Percentiles rank a stretch among this genome's conserved stretches.
Conservation (phyloP, 1,140 invertebrate species). For the Chrysopa pallens region DNA sequence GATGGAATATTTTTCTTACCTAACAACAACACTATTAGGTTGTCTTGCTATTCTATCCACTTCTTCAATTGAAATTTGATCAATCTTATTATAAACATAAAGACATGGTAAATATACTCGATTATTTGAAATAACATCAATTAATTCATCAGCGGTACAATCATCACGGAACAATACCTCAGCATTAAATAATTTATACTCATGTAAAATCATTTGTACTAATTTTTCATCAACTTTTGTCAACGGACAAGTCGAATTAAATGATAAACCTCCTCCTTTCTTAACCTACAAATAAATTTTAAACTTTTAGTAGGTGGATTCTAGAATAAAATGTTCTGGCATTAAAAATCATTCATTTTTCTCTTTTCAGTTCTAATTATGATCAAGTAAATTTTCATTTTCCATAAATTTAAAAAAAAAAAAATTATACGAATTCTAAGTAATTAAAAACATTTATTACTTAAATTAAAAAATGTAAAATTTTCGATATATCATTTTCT, state of each 20-base stretch:
- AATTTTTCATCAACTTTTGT: slow-evolving; percentile 94
- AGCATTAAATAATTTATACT: slow-evolving; percentile 99
- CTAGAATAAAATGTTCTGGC: background rate
- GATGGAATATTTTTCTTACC: slow-evolving; percentile 30
- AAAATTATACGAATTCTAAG: too few relatives aligned
- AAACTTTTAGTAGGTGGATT: background rate
- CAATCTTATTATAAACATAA: slow-evolving; percentile 99
- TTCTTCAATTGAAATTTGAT: slow-evolving; percentile 98
- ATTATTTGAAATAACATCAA: slow-evolving; percentile 97
- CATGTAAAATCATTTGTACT: slow-evolving; percentile 94
- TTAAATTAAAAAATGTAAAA: too few relatives aligned
- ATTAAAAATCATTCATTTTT: too few relatives aligned
- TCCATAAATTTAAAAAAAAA: too few relatives aligned
- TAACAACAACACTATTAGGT: slow-evolving; percentile 86
- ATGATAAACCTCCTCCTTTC: slow-evolving; percentile 96
- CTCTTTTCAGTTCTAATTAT: too few relatives aligned
- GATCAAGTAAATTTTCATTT: too few relatives aligned
- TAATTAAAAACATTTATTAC: too few relatives aligned
- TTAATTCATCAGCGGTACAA: slow-evolving; percentile 88
- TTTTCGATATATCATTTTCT: too few relatives aligned
- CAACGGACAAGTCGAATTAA: slow-evolving; percentile 88
- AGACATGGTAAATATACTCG: slow-evolving; percentile 93
- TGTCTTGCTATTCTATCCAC: slow-evolving; percentile 86
- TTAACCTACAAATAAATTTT: slow-evolving; percentile 50
- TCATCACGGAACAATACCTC: slow-evolving; percentile 96